Evolutionary conservation across 2,113 vertebrate genomes (phyloP), one percentile per base, ranked within the genome.

Genomic region (Ailurus styani): DNA sequence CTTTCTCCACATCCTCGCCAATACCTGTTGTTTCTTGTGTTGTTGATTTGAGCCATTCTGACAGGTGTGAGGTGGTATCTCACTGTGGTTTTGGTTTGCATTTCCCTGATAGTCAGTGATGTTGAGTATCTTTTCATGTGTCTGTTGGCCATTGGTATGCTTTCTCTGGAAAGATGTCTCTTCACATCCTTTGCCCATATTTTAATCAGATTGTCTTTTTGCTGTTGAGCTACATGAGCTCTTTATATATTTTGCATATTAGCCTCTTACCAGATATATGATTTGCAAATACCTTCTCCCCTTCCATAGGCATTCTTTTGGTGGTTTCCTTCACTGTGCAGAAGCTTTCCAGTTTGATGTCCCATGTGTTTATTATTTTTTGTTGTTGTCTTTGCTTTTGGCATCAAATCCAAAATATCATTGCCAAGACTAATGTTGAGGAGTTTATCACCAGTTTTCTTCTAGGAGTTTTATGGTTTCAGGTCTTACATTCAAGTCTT

Each of bases 291-390:
- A 42, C 25, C 23, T 6, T 37, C 18, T 42, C 23, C 70, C 66
- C 20, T 23, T 12, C 40, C 0, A 3, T 6, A 14, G 70, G 70
- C 23, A 0, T 23, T 7, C 40, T 13, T 23, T 14, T 25, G 40
- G 7, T 7, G 40, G 70, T 27, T 7, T 42, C 70, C 70, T 15
- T 42, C 12, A 11, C n/a, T 73, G 40, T 13, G 23, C 1, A 14
- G 37, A 27, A 42, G 70, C 70, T 27, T 13, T 42, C 23, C 6
- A 23, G 70, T 42, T 72, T 40, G 37, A 42, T 6, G 1, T 42
- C 40, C 12, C 40, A 42, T 7, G 21, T 7, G 40, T 27, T 73
- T 25, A 42, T 23, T 40, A 23, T 14, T 42, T 37, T 14, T 42
- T 73, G n/a, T 42, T 42, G 70, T 27, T 42, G 40, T 42, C 70